phyloP scores from a whole-genome alignment of 1,140 invertebrate species.

The Mizuhopecten yessoensis region DNA sequence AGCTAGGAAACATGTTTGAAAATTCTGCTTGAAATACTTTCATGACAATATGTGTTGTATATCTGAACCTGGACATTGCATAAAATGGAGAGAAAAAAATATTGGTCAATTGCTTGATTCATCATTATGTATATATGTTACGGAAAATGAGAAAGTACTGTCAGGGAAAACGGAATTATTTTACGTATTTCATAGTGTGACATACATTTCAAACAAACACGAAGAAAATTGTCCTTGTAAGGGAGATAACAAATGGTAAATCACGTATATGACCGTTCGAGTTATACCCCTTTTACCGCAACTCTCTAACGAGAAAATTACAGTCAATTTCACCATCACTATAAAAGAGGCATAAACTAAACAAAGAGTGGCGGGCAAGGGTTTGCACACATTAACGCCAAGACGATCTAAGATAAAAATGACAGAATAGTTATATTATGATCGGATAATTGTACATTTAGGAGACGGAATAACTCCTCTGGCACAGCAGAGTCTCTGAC shows the following conservation, averaged over 20 bases:
- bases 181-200: too few relatives aligned
- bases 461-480: neutral
- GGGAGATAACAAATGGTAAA: neutral
- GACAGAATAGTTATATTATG: constrained; percentile 28
- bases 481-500: neutral
- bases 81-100: too few relatives aligned
- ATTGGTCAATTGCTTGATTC: too few relatives aligned
- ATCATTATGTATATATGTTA: too few relatives aligned
- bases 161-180: too few relatives aligned
- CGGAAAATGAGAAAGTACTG: too few relatives aligned
- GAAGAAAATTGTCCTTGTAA: too few relatives aligned
- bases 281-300: neutral
- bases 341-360: neutral
- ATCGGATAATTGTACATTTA: constrained; percentile 28
- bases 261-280: neutral
- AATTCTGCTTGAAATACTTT: too few relatives aligned
- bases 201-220: too few relatives aligned
- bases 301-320: neutral
- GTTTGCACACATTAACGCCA: constrained; percentile 25
- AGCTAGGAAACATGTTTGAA: too few relatives aligned
- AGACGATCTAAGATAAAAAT: constrained; percentile 27
- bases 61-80: too few relatives aligned
- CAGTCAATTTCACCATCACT: constrained; percentile 13
- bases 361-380: constrained; percentile 30
- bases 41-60: too few relatives aligned